phyloP scores from a whole-genome alignment of 2,888 invertebrate genomes.

The Acleris emargana region DNA sequence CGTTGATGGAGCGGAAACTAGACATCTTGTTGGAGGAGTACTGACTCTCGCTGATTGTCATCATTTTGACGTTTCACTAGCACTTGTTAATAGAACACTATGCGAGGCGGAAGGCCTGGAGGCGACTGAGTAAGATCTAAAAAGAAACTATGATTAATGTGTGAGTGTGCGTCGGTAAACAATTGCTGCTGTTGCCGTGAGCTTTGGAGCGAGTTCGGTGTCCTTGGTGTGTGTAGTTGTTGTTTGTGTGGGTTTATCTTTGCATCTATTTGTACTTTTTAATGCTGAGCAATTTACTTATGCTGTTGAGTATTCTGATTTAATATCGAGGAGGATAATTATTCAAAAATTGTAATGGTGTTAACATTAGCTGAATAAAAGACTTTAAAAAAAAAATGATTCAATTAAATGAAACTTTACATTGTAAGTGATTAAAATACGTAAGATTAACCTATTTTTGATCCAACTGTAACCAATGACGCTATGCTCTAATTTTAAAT shows the following conservation, averaged over 20 bases:
- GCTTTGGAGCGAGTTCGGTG: slow-evolving; percentile 5
- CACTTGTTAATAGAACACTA: slow-evolving; percentile 44
- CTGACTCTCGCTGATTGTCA: slow-evolving; percentile 82
- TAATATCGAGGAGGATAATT: no score
- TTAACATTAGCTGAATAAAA: no score
- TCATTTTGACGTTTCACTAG: slow-evolving; percentile 61
- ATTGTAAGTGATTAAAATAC: background rate
- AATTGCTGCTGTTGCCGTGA: slow-evolving; percentile 1
- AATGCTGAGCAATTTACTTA: no score
- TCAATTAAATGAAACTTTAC: no score
- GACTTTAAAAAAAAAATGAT: no score
- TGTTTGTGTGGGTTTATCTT: slow-evolving; percentile 22
- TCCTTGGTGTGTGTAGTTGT: slow-evolving; percentile 15
- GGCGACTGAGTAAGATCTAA: slow-evolving; percentile 25
- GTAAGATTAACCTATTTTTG: background rate
- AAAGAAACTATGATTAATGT: slow-evolving; percentile 20
- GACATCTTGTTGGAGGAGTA: slow-evolving; percentile 81
- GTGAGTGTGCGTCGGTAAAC: slow-evolving; percentile 8
- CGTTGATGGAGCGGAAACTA: slow-evolving; percentile 77
- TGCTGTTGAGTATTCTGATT: no score
- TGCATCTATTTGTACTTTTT: no score
- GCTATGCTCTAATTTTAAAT: slow-evolving; percentile 20
- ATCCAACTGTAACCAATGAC: background rate
- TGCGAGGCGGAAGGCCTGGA: slow-evolving; percentile 7
- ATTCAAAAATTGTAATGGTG: no score